phyloP scores from a whole-genome alignment of 2,113 vertebrate genomes.

The Mustela nigripes region DNA sequence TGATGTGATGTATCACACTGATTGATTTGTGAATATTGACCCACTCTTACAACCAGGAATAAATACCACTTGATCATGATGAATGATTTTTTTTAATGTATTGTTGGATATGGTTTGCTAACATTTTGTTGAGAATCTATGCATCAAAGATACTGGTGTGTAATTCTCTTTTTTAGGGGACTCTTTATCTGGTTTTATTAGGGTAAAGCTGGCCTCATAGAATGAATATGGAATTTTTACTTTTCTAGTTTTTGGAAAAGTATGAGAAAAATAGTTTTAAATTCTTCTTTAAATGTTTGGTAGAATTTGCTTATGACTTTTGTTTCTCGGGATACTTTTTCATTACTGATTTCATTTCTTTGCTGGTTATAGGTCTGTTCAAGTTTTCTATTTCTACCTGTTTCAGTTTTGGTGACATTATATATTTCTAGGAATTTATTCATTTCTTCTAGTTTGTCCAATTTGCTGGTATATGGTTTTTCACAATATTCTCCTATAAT shows the following conservation, averaged over 20 bases:
- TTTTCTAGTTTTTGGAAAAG: not conserved
- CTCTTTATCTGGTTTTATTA: not conserved
- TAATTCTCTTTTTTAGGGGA: not conserved
- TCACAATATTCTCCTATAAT: not conserved
- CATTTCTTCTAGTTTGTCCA: not conserved
- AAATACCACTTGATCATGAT: not conserved
- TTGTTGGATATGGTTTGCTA: not conserved
- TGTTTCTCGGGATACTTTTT: not conserved
- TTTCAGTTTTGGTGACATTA: not conserved
- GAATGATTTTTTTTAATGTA: not conserved
- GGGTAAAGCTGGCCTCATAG: not conserved
- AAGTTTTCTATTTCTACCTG: not conserved
- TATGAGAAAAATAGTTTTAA: not conserved
- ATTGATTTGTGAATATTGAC: not conserved
- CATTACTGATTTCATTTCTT: not conserved
- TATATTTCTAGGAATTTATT: not conserved
- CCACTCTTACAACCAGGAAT: not conserved
- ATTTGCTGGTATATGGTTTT: not conserved
- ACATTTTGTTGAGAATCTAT: not conserved
- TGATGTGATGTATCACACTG: not conserved
- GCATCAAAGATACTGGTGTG: not conserved
- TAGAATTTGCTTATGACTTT: not conserved
- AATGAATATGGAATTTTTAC: not conserved
- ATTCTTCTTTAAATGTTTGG: not conserved
- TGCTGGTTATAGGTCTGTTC: not conserved